These are phyloP conservation scores for Hyles vespertilio DNA, from an alignment of 1,140 invertebrate genomes.

Conservation along the genomic window DNA sequence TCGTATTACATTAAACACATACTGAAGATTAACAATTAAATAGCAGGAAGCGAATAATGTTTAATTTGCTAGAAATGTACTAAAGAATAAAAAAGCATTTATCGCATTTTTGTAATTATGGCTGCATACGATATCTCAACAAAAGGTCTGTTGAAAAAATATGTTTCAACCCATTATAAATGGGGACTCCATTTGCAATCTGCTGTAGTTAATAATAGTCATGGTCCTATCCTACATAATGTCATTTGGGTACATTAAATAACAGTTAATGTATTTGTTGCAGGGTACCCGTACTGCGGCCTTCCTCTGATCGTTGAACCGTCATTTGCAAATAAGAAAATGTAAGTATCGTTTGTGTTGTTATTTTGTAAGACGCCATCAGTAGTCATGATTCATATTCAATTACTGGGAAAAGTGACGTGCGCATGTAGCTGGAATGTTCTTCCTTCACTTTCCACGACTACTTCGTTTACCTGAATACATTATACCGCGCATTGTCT, in stretches of 20 bases:
- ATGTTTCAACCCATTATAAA: too few species aligned
- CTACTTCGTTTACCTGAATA: not conserved
- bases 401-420: not conserved
- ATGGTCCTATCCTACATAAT: too few species aligned
- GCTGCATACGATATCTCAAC: too few species aligned
- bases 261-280: slow-evolving; percentile 20
- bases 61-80: too few species aligned
- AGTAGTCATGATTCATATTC: not conserved
- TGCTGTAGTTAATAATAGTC: not conserved
- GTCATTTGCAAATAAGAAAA: slow-evolving; percentile 65
- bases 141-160: too few species aligned
- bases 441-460: not conserved
- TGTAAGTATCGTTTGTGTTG: slow-evolving; percentile 40
- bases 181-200: not conserved
- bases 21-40: too few species aligned
- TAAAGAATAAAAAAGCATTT: too few species aligned
- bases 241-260: not conserved
- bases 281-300: slow-evolving; percentile 64
- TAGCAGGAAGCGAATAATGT: too few species aligned
- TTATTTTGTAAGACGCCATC: not conserved
- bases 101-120: too few species aligned
- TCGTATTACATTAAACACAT: too few species aligned
- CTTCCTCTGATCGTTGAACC: slow-evolving; percentile 63
- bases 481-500: not conserved
- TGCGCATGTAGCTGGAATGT: not conserved